These are phyloP conservation scores for Odontomachus brunneus DNA, from an alignment of 1,140 invertebrate genomes.

Conservation along the genomic window DNA sequence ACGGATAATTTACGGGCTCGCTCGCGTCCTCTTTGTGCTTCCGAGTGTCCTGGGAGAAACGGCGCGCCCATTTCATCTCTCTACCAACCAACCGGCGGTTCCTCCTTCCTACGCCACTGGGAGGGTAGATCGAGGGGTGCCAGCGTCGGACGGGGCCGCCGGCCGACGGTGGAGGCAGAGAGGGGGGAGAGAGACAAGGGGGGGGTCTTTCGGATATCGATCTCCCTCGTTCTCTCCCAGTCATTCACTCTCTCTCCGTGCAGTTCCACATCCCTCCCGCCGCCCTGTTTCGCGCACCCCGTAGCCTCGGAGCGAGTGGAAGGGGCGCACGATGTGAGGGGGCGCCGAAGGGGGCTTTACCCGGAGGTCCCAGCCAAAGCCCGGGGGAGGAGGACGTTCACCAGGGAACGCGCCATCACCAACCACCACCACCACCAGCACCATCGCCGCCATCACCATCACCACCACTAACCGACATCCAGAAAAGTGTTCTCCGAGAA, in stretches of 20 bases:
- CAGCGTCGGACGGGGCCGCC: constrained; percentile 60
- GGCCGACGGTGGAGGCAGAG: too few species aligned
- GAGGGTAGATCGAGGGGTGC: constrained; percentile 61
- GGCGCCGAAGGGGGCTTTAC: constrained; percentile 42
- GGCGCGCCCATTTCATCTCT: constrained; percentile 43
- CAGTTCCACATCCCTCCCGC: constrained; percentile 40
- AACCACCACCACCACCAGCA: constrained; percentile 7
- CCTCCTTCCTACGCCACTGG: constrained; percentile 78
- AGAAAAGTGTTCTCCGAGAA: constrained; percentile 60
- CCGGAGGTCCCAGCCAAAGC: constrained; percentile 69
- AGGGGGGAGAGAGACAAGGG: too few species aligned
- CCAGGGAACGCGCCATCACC: constrained; percentile 57
- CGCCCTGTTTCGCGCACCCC: constrained; percentile 31
- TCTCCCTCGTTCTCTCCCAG: constrained; percentile 78
- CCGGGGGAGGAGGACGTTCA: constrained; percentile 71
- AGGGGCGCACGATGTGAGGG: constrained; percentile 9
- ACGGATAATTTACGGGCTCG: constrained; percentile 67
- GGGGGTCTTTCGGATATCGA: constrained; percentile 82
- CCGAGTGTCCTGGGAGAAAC: constrained; percentile 66
- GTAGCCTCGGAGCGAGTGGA: constrained; percentile 35
- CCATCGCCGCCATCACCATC: neutral
- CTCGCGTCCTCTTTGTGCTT: constrained; percentile 69
- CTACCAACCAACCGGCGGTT: constrained; percentile 58
- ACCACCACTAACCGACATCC: constrained; percentile 55
- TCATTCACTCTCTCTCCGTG: constrained; percentile 77